Percentiles rank a stretch among this genome's conserved stretches.
phyloP scores from a whole-genome alignment of 2,797 vertebrate species.

The Microhierax caerulescens region DNA sequence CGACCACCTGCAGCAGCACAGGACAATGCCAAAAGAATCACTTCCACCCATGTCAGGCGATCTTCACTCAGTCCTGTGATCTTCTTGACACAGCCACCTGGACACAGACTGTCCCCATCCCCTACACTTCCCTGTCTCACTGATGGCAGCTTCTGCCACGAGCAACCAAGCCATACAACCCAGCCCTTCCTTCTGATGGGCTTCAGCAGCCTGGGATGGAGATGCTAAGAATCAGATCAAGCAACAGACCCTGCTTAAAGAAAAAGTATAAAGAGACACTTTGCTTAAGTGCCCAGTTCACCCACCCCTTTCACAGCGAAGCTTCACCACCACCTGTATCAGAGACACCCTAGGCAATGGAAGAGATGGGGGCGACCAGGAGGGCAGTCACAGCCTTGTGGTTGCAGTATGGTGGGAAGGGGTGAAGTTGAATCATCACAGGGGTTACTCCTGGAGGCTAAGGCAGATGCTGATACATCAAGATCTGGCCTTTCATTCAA shows the following conservation, averaged over 20 bases:
- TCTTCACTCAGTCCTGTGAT: background rate
- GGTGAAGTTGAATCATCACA: background rate
- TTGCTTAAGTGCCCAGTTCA: background rate
- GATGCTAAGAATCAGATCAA: background rate
- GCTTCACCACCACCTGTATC: background rate
- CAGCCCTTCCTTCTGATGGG: background rate
- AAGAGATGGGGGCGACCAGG: background rate
- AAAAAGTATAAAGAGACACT: background rate
- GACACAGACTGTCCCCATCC: background rate
- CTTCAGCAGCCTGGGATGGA: background rate
- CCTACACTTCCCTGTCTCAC: background rate
- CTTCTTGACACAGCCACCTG: background rate
- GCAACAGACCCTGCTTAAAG: background rate
- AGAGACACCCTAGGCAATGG: background rate
- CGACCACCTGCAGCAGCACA: background rate
- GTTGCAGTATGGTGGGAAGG: background rate
- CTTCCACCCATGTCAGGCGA: background rate
- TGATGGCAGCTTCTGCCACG: background rate
- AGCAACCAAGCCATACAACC: background rate
- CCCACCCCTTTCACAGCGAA: background rate
- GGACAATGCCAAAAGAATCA: background rate
- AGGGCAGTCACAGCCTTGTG: background rate
- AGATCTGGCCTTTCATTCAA: background rate
- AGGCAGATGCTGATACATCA: background rate
- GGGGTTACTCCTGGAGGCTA: background rate